Base-by-base conservation (phyloP, 1,140 invertebrate genomes). In the Apis cerana region DNA sequence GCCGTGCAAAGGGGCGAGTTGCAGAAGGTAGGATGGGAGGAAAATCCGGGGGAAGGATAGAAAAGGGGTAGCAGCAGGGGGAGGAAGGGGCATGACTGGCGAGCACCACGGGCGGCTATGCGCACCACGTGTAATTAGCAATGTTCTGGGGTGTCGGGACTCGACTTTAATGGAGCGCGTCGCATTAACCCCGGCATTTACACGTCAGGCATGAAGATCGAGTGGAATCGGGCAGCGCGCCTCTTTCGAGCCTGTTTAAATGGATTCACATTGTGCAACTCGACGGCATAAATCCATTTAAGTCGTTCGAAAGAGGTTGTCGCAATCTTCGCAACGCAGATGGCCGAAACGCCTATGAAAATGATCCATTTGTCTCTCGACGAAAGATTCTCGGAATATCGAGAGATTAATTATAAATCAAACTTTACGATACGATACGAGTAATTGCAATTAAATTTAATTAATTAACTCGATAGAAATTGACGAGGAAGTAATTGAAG, bases 111-210 rank as follows among this genome's bases (percentile, higher is more conserved):
- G 33, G 58, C 83, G 87, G 78, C 87, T 88, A 85, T 88, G 82
- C 80, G 74, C 80, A 82, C 88, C 88, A 89, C 87, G 87, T 89
- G 87, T 89, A 90, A 90, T 90, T 90, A 90, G 89, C 89, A 82
- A 90, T 90, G 87, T 90, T 87, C 89, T 82, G 80, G 81, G 79
- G 78, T 88, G 85, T 89, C 79, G 85, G 78, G 87, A 83, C 87
- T 90, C 89, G 89, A 89, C 89, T 90, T 90, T 90, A 90, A 90
- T 90, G 89, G 87, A 90, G 87, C 89, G 87, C 87, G 87, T 90
- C 89, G 89, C 85, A 90, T 90, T 90, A 90, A 89, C 89, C 85
- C 85, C 82, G 84, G 88, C 85, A 89, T 89, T 90, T 90, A 83
- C 88, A 89, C 82, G 87, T 90, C 89, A 88, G 85, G 85, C 79